Conservation (phyloP, 37 sponge, comb jelly and placozoan species). For the Eunapius fragilis region DNA sequence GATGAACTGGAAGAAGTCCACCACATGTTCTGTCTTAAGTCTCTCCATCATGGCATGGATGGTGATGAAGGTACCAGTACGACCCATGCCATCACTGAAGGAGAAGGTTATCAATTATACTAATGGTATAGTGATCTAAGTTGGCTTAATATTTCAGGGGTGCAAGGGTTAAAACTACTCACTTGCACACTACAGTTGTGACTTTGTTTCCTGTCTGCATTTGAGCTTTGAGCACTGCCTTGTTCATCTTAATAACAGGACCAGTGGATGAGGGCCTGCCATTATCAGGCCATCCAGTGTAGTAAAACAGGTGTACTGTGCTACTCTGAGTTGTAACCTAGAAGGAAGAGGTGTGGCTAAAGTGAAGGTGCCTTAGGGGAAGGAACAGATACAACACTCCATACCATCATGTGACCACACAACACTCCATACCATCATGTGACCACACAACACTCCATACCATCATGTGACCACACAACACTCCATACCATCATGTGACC, state of each 20-base stretch:
- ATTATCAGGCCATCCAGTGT: slow-evolving; percentile 61
- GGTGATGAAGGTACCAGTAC: slow-evolving; percentile 34
- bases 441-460: too few species aligned
- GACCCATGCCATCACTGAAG: slow-evolving; percentile 42
- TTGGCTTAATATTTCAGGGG: too few species aligned
- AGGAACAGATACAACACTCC: too few species aligned
- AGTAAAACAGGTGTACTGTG: slow-evolving; percentile 56
- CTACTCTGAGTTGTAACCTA: not conserved
- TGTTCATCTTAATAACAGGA: slow-evolving; percentile 51
- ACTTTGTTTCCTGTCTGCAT: slow-evolving; percentile 61
- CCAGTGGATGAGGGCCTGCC: slow-evolving; percentile 17
- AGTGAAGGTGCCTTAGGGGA: not conserved
- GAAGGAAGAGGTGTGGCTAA: not conserved
- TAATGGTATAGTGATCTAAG: too few species aligned
- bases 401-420: too few species aligned
- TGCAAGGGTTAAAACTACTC: too few species aligned
- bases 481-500: too few species aligned
- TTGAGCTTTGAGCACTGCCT: slow-evolving; percentile 43
- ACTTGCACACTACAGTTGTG: slow-evolving; percentile 85
- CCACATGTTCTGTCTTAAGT: not conserved
- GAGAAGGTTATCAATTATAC: too few species aligned
- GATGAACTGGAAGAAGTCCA: slow-evolving; percentile 4
- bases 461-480: too few species aligned
- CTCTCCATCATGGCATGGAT: slow-evolving; percentile 14
- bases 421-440: too few species aligned